Conservation (phyloP, 2,797 vertebrate species). For the Mustela erminea region DNA sequence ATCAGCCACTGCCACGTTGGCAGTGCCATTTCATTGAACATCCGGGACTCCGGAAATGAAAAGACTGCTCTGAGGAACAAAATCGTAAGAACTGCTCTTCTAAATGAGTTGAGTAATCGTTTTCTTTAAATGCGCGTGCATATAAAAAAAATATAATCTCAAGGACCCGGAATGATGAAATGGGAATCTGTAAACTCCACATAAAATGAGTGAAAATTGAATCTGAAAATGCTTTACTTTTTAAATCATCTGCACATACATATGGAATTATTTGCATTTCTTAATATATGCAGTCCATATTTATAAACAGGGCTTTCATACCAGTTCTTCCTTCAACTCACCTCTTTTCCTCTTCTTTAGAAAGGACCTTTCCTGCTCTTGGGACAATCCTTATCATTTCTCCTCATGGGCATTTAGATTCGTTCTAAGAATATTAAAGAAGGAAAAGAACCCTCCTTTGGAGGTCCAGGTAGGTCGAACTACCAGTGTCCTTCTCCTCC, state of each 20-base stretch:
- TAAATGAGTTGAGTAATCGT: constrained; percentile 36
- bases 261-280: neutral
- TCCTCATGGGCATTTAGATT: constrained; percentile 31
- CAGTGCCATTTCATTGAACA: neutral
- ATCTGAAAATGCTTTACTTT: neutral
- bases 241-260: constrained; percentile 6
- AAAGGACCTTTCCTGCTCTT: neutral
- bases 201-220: neutral
- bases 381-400: neutral
- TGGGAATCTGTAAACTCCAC: constrained; percentile 13
- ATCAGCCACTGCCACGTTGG: neutral
- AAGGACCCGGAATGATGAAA: constrained; percentile 1
- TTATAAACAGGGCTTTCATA: neutral
- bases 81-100: constrained; percentile 20
- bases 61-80: neutral
- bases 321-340: constrained; percentile 12
- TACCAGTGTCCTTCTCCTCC: neutral
- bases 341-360: constrained; percentile 37
- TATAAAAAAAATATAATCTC: neutral
- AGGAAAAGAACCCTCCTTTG: constrained; percentile 3
- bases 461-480: neutral
- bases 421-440: constrained; percentile 6
- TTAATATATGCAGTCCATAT: neutral
- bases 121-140: neutral
- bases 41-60: constrained; percentile 31